These are phyloP conservation scores for Rotaria magnacalcarata DNA, from an alignment of 2,888 invertebrate species.

Conservation along the genomic window DNA sequence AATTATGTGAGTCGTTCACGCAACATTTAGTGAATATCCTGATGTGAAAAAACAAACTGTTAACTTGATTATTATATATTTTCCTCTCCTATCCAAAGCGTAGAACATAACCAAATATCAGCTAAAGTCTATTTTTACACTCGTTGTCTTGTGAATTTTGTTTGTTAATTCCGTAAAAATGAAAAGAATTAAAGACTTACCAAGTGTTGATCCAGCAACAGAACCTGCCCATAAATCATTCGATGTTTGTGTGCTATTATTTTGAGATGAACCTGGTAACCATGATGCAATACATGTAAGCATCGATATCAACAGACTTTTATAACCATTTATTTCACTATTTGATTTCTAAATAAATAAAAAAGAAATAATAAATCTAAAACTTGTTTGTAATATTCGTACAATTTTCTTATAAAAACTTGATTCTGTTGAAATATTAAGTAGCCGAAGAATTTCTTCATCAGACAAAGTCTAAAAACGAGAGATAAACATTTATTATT, in stretches of 20 bases:
- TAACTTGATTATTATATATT: too few species aligned
- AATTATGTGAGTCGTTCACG: too few species aligned
- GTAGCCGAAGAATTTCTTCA: slow-evolving; percentile 23
- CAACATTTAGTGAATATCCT: too few species aligned
- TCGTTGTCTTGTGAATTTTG: too few species aligned
- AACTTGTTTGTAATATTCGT: neutral
- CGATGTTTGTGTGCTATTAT: neutral
- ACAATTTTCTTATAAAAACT: slow-evolving; percentile 32
- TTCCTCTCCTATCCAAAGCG: too few species aligned
- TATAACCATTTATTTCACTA: neutral
- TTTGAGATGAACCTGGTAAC: slow-evolving; percentile 4
- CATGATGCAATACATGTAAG: neutral
- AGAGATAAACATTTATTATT: too few species aligned
- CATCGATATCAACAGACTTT: neutral
- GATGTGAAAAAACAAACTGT: too few species aligned
- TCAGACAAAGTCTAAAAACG: neutral
- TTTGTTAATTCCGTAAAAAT: too few species aligned
- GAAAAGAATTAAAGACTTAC: neutral
- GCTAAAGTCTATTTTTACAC: too few species aligned
- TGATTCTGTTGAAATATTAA: slow-evolving; percentile 27
- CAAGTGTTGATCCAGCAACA: slow-evolving; percentile 1
- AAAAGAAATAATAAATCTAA: neutral
- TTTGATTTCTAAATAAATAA: neutral
- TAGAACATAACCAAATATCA: too few species aligned
- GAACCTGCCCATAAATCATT: slow-evolving; percentile 22